These are phyloP conservation scores for Spilogale gracilis DNA, from an alignment of 2,113 vertebrate species.

Conservation along the genomic window DNA sequence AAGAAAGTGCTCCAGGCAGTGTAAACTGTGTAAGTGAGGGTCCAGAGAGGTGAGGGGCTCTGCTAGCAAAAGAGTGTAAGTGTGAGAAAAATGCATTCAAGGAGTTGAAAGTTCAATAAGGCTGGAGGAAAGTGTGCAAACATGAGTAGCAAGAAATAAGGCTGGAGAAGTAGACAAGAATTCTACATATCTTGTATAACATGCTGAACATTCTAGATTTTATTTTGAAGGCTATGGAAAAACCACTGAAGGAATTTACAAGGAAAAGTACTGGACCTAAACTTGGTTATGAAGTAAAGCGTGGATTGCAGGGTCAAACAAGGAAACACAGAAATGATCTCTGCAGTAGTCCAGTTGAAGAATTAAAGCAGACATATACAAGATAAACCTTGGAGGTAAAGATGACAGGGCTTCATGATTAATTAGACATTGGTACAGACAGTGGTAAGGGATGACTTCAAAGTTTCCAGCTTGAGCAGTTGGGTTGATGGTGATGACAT, in stretches of 20 bases:
- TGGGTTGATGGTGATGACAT: background rate
- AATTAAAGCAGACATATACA: background rate
- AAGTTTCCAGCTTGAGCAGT: background rate
- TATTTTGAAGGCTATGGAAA: background rate
- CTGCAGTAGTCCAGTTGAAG: background rate
- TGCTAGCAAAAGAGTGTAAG: background rate
- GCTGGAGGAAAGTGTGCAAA: background rate
- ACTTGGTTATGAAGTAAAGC: background rate
- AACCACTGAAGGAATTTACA: background rate
- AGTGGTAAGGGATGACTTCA: background rate
- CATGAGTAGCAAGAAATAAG: background rate
- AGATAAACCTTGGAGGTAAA: background rate
- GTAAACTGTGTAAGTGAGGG: background rate
- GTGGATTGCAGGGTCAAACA: background rate
- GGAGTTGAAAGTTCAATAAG: background rate
- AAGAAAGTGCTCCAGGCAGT: background rate
- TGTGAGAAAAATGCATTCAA: slow-evolving; percentile 23
- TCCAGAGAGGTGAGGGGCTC: background rate
- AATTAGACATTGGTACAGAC: slow-evolving; percentile 5
- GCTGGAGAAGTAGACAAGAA: background rate
- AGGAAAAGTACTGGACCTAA: background rate
- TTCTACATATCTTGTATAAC: background rate
- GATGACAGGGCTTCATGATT: background rate
- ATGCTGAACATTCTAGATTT: slow-evolving; percentile 10
- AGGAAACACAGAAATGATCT: background rate